Conservation (phyloP, 1,140 invertebrate species). For the Trachymyrmex cornetzi region DNA sequence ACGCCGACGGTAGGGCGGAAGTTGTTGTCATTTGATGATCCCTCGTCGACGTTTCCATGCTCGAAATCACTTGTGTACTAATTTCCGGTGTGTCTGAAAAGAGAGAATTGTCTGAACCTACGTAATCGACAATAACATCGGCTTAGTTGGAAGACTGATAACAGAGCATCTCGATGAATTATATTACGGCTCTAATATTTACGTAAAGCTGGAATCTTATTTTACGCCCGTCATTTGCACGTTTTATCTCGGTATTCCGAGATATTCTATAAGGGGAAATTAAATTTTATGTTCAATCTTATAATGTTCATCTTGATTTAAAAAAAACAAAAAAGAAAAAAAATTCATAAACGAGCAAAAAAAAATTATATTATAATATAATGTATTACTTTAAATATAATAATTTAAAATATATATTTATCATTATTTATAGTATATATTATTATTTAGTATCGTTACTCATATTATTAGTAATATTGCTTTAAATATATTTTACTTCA, state of each 20-base stretch:
- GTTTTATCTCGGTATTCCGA: background rate
- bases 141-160: conserved; percentile 3
- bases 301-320: conserved; percentile 7
- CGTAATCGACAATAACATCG: background rate
- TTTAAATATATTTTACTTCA: background rate
- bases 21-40: conserved; percentile 38
- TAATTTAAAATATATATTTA: too few relatives aligned
- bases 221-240: conserved; percentile 2
- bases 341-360: background rate
- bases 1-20: background rate
- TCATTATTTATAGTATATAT: too few relatives aligned
- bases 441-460: too few relatives aligned
- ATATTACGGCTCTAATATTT: conserved; percentile 17
- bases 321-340: background rate
- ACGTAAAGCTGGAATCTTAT: background rate
- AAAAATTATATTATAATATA: conserved; percentile 9
- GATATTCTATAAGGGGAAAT: background rate
- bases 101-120: background rate
- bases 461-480: too few relatives aligned
- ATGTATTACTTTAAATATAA: background rate
- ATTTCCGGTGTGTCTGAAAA: conserved; percentile 42
- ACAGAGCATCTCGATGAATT: background rate
- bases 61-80: conserved; percentile 56
- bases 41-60: conserved; percentile 44
- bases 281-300: conserved; percentile 22